These are phyloP conservation scores for Graphium colonna DNA, from an alignment of 2,888 invertebrate genomes.

Conservation along the genomic window DNA sequence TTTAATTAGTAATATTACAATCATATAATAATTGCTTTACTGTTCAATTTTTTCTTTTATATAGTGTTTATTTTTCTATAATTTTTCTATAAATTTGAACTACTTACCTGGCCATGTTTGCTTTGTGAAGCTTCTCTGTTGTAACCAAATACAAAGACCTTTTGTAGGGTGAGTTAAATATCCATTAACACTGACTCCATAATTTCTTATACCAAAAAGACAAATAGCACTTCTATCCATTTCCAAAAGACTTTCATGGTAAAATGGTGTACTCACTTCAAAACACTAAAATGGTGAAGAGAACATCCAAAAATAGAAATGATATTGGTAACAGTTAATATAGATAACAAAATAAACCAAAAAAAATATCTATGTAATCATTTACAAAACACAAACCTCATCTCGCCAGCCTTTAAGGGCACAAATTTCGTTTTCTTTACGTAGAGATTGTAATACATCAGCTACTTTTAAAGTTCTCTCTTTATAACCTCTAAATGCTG, in stretches of 20 bases:
- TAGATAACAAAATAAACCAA: too few relatives aligned
- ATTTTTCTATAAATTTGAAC: too few relatives aligned
- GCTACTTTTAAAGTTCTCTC: conserved; percentile 89
- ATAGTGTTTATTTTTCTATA: too few relatives aligned
- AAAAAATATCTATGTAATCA: too few relatives aligned
- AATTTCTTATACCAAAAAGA: conserved; percentile 95
- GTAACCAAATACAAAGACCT: conserved; percentile 95
- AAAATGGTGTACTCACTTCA: conserved; percentile 87
- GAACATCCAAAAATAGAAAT: conserved; percentile 42
- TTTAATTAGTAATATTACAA: too few relatives aligned
- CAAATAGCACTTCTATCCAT: conserved; percentile 97
- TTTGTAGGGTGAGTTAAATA: conserved; percentile 91
- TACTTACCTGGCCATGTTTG: conserved; percentile 93
- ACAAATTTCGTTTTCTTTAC: conserved; percentile 86
- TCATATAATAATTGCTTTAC: too few relatives aligned
- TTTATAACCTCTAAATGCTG: conserved; percentile 91
- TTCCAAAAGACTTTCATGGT: conserved; percentile 80
- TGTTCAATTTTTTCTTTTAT: too few relatives aligned
- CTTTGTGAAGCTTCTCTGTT: conserved; percentile 93
- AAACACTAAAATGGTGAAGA: conserved; percentile 88
- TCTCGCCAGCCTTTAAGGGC: conserved; percentile 95
- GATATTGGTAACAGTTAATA: not conserved
- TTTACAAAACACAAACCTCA: conserved; percentile 81
- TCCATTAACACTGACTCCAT: conserved; percentile 97
- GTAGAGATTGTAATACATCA: conserved; percentile 87